Evolutionary conservation across 2,113 vertebrate genomes (phyloP).

Genomic region (Anoura caudifer): DNA sequence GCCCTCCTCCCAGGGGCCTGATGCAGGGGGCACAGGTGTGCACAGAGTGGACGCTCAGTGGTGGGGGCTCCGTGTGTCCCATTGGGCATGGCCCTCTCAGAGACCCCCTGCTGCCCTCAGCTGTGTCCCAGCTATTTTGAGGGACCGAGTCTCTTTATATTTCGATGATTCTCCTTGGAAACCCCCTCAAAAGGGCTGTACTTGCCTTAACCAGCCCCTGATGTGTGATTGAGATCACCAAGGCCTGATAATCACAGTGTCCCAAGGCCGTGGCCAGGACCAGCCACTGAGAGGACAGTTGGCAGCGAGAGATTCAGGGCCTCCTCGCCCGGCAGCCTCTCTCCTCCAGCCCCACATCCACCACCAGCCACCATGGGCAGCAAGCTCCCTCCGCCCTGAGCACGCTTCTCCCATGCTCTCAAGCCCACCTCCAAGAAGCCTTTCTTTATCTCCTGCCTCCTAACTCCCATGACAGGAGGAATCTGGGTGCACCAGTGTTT

Average conservation of each 20-base stretch:
- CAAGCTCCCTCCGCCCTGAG: not conserved
- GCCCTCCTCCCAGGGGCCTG: not conserved
- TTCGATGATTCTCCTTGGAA: not conserved
- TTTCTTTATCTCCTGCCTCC: not conserved
- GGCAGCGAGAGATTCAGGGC: not conserved
- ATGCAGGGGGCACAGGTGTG: not conserved
- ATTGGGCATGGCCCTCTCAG: fast-evolving
- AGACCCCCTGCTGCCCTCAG: not conserved
- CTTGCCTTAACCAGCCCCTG: not conserved
- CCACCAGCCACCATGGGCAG: not conserved
- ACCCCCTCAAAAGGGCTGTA: fast-evolving
- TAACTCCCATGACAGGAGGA: not conserved
- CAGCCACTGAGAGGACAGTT: not conserved
- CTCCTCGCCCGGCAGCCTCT: no score
- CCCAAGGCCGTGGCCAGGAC: not conserved
- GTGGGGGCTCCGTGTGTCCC: not conserved
- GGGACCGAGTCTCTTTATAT: not conserved
- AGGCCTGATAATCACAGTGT: not conserved
- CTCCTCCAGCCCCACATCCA: no score
- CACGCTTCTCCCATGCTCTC: not conserved
- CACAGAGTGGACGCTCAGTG: fast-evolving
- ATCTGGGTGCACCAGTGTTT: not conserved
- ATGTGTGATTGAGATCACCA: not conserved
- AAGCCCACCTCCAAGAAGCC: not conserved
- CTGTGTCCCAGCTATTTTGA: not conserved